Conservation (phyloP, 2,113 vertebrate genomes). For the Varanus salvator region DNA sequence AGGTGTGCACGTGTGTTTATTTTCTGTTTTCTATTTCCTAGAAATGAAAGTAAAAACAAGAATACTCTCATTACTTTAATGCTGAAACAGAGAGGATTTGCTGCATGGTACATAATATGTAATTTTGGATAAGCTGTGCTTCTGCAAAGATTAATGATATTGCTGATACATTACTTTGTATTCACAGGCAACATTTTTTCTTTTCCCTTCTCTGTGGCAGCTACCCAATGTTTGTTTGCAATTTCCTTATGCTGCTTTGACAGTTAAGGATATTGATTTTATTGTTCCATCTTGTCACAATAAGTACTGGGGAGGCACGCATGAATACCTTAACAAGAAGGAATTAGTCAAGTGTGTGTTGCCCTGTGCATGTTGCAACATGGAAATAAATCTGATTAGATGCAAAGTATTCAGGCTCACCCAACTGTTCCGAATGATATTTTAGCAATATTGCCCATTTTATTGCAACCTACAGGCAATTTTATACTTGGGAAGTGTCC, state of each 20-base stretch:
- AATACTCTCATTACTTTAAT: conserved; percentile 15
- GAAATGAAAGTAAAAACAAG: conserved; percentile 23
- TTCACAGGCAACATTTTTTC: conserved; percentile 24
- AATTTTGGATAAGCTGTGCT: conserved; percentile 27
- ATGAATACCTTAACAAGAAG: conserved; percentile 20
- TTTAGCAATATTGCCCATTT: not conserved
- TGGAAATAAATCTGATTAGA: not conserved
- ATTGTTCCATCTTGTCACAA: conserved; percentile 17
- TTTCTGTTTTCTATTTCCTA: not conserved
- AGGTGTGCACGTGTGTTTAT: not conserved
- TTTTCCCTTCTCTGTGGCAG: conserved; percentile 32
- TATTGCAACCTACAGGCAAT: not conserved
- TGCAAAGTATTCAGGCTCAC: not conserved
- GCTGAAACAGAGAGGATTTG: conserved; percentile 28
- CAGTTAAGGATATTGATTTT: conserved; percentile 43
- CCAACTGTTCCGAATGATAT: not conserved
- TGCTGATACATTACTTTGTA: conserved; percentile 44
- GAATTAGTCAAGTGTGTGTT: conserved; percentile 17
- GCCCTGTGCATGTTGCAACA: not conserved
- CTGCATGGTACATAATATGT: conserved; percentile 36
- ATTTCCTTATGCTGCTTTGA: conserved; percentile 36
- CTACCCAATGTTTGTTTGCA: conserved; percentile 18
- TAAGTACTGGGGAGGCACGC: not conserved
- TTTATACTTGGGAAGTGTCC: not conserved
- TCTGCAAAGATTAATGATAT: conserved; percentile 48